phyloP scores from a whole-genome alignment of 2,797 vertebrate genomes.

The Mico argentatus region DNA sequence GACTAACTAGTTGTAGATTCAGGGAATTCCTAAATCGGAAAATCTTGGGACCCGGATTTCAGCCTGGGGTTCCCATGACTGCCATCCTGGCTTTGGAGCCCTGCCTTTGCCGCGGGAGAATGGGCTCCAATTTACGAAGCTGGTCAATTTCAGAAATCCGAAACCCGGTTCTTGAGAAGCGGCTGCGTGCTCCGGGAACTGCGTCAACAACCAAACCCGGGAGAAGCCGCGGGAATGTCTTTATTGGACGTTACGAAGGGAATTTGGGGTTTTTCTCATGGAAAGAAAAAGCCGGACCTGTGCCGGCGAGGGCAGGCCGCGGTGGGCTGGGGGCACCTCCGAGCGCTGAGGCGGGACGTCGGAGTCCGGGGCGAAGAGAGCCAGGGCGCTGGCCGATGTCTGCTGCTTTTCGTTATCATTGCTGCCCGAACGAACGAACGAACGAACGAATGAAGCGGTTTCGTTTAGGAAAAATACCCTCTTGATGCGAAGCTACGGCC shows the following conservation, averaged over 20 bases:
- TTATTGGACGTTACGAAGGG: slow-evolving; percentile 35
- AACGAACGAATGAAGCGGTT: slow-evolving; percentile 64
- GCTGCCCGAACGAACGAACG: slow-evolving; percentile 50
- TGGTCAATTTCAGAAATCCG: neutral
- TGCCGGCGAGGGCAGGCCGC: neutral
- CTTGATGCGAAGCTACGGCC: slow-evolving; percentile 68
- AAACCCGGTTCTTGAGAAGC: slow-evolving; percentile 68
- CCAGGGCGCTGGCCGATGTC: neutral
- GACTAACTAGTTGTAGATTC: slow-evolving; percentile 12
- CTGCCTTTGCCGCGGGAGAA: neutral
- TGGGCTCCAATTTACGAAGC: neutral
- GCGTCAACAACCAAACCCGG: neutral
- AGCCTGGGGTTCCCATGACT: neutral
- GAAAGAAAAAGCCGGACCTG: neutral
- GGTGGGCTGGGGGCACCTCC: neutral
- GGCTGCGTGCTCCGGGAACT: neutral
- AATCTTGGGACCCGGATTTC: neutral
- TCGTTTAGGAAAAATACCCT: slow-evolving; percentile 74
- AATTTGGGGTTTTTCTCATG: slow-evolving; percentile 30
- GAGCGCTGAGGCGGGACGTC: neutral
- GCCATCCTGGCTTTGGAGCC: fast-evolving
- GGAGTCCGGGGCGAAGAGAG: neutral
- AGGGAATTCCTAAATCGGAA: slow-evolving; percentile 9
- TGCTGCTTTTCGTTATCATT: neutral
- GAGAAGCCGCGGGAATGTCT: slow-evolving; percentile 27